Evolutionary conservation across 1,140 invertebrate species (phyloP).

Genomic region (Caenorhabditis brenneri): DNA sequence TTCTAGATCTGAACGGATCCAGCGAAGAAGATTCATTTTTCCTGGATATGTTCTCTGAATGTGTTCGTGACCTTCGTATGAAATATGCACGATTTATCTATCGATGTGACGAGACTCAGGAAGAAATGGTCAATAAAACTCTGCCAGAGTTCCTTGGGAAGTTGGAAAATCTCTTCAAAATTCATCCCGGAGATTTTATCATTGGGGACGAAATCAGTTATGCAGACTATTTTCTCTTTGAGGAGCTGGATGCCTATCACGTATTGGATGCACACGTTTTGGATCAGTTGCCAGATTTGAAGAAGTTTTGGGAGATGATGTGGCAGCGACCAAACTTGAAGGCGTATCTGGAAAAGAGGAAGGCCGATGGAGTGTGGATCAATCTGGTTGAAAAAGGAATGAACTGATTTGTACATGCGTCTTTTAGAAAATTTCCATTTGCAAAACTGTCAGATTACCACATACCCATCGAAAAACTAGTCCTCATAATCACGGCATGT

Average conservation of each 20-base stretch:
- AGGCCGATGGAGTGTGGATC: slow-evolving; percentile 33
- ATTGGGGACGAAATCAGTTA: slow-evolving; percentile 61
- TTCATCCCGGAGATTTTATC: not conserved
- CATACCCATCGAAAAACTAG: no score
- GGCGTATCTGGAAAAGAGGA: slow-evolving; percentile 63
- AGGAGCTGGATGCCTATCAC: slow-evolving; percentile 65
- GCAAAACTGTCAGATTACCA: not conserved
- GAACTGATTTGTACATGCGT: not conserved
- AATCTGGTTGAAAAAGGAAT: not conserved
- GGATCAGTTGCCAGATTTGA: slow-evolving; percentile 65
- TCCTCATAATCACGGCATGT: no score
- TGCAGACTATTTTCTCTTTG: slow-evolving; percentile 70
- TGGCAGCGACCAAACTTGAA: slow-evolving; percentile 60
- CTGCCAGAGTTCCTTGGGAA: not conserved
- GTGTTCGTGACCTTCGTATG: not conserved
- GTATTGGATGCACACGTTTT: slow-evolving; percentile 63
- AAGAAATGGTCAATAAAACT: not conserved
- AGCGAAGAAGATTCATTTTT: not conserved
- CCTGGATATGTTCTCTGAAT: not conserved
- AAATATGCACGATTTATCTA: not conserved
- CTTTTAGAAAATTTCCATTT: not conserved
- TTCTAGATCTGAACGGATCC: not conserved
- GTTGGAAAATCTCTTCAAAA: not conserved
- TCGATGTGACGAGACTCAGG: not conserved
- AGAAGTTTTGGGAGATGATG: slow-evolving; percentile 62